Base-by-base conservation (phyloP, 1,140 invertebrate genomes). In the Melitaea cinxia region DNA sequence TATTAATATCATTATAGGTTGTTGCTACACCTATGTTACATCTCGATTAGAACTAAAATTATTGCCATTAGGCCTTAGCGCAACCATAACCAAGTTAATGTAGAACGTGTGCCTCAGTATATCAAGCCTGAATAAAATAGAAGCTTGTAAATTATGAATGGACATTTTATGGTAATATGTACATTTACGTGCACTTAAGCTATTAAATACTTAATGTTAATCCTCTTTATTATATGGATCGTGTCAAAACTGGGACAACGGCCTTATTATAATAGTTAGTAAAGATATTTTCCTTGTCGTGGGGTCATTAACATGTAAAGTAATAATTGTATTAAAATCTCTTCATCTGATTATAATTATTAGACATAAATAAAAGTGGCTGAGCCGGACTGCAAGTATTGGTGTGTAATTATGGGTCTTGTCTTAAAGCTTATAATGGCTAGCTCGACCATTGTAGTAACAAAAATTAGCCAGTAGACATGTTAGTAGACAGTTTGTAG, bases 161-260 rank as follows among this genome's bases (percentile, higher is more conserved):
- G 15, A 17, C 15, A 17, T 42, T 17, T 4, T 42, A n/a, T n/a
- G n/a, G n/a, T n/a, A n/a, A n/a, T n/a, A 17, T 17, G 12, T 15
- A 39, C 12, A 5, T 78, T 82, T 82, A 82, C 83, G 75, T 79
- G 15, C 2, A 15, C 81, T 83, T 82, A 82, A 83, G 75, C 80
- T 82, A 72, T 79, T 83, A 85, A 83, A 86, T 85, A 85, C 82
- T 85, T 85, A 85, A 83, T 85, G 80, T 72, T 83, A 84, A 85
- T 79, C 83, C 83, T 79, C 71, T 83, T 88, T 85, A 88, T 88
- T 88, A 88, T 88, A 79, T 82, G 83, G 72, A 77, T 80, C 77
- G 77, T 65, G 65, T 74, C 70, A 65, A 73, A 77, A 60, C 63
- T 72, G 63, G 64, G 70, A 61, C 70, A n/a, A n/a, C n/a, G n/a